Evolutionary conservation across 2,888 invertebrate species (phyloP).

Genomic region (Celastrina argiolus): DNA sequence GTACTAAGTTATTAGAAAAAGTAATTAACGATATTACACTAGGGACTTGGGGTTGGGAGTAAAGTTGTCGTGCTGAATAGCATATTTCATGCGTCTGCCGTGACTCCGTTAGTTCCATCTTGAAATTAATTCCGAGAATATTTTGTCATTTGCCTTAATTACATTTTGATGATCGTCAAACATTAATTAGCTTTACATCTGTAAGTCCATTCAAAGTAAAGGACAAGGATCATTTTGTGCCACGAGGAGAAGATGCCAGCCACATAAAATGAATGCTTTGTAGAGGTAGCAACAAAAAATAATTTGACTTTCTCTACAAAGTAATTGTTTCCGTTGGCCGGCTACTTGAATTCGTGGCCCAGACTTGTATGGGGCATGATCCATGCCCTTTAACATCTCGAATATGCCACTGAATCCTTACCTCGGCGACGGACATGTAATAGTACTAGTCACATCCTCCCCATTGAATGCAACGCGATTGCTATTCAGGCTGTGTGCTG

Average conservation of each 20-base stretch:
- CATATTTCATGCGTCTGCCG: neutral
- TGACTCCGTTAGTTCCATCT: neutral
- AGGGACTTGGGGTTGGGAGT: neutral
- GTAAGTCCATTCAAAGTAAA: no score
- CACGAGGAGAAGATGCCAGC: no score
- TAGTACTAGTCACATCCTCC: conserved; percentile 33
- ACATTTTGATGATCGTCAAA: neutral
- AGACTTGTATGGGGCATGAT: no score
- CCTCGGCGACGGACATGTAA: conserved; percentile 16
- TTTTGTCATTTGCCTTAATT: neutral
- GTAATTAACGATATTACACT: neutral
- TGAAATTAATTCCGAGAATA: neutral
- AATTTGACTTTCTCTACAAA: no score
- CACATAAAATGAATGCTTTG: no score
- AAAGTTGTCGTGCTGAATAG: neutral
- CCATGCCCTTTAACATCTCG: no score
- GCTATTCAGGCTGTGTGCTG: conserved; percentile 31
- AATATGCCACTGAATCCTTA: neutral
- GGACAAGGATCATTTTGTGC: no score
- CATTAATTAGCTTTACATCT: no score
- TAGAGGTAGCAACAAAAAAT: no score
- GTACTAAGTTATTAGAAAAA: neutral
- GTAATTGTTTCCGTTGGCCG: no score
- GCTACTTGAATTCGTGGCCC: no score
- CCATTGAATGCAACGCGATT: conserved; percentile 31